phyloP scores from a whole-genome alignment of 2,113 vertebrate genomes.

The Eublepharis macularius region DNA sequence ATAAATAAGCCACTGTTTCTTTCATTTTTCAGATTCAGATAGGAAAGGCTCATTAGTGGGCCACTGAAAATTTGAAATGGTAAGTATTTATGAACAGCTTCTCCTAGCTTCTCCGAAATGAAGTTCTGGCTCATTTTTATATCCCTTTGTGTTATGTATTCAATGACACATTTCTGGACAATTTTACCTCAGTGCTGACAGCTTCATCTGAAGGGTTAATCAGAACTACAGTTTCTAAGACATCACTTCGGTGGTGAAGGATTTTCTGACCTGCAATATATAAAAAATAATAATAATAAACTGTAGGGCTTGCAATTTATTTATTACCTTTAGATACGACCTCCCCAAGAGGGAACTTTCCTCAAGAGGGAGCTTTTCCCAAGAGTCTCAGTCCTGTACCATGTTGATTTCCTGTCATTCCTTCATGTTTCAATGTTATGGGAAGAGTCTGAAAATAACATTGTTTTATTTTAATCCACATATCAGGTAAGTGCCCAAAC shows the following conservation, averaged over 20 bases:
- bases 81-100: background rate
- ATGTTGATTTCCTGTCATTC: background rate
- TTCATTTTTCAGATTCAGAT: background rate
- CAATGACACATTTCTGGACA: slow-evolving; percentile 4
- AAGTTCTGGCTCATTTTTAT: background rate
- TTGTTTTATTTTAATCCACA: slow-evolving; percentile 1
- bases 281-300: slow-evolving; percentile 46
- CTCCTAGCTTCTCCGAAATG: background rate
- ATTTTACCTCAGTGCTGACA: slow-evolving; percentile 90
- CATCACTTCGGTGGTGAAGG: slow-evolving; percentile 94
- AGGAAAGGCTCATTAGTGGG: background rate
- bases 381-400: background rate
- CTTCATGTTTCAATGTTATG: background rate
- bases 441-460: background rate
- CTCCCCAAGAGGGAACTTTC: rapidly evolving
- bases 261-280: slow-evolving; percentile 92
- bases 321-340: background rate
- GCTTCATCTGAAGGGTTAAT: slow-evolving; percentile 98
- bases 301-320: background rate
- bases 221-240: slow-evolving; percentile 94
- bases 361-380: rapidly evolving
- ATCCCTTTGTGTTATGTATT: background rate
- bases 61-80: background rate
- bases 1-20: background rate
- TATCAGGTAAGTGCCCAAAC: slow-evolving; percentile 6